A percentile compares a stretch with the other conserved stretches of the same genome.
These are phyloP conservation scores for Microcebus griseorufus DNA, from an alignment of 2,113 vertebrate species.

Conservation along the genomic window DNA sequence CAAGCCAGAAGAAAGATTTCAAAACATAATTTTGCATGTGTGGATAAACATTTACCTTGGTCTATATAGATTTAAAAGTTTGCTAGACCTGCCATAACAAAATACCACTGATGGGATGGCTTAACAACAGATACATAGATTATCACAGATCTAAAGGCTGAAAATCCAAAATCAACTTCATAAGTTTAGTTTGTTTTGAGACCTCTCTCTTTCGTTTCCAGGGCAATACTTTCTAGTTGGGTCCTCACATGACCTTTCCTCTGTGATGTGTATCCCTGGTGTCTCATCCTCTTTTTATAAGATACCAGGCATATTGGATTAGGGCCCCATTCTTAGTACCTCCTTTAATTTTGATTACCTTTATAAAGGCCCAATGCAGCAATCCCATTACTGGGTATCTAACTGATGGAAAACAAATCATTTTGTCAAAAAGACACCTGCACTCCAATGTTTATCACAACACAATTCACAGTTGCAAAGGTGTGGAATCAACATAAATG, in stretches of 20 bases:
- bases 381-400: too few relatives aligned
- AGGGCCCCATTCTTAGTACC: accelerated
- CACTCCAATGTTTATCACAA: too few relatives aligned
- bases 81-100: neutral
- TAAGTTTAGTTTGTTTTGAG: neutral
- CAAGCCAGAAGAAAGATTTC: neutral
- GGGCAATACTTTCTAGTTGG: neutral
- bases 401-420: too few relatives aligned
- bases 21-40: neutral
- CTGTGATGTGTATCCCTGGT: accelerated
- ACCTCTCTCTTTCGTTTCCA: neutral
- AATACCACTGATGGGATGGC: neutral
- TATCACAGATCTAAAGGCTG: neutral
- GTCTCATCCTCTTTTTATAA: neutral
- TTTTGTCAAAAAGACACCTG: too few relatives aligned
- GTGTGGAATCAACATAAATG: too few relatives aligned
- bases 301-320: neutral
- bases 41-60: neutral
- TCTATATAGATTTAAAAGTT: neutral
- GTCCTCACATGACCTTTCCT: neutral
- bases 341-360: neutral
- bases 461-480: too few relatives aligned
- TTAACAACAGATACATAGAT: neutral
- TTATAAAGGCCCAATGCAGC: neutral
- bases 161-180: neutral